phyloP scores from a whole-genome alignment of 2,888 invertebrate species.

The Pherbina coryleti region DNA sequence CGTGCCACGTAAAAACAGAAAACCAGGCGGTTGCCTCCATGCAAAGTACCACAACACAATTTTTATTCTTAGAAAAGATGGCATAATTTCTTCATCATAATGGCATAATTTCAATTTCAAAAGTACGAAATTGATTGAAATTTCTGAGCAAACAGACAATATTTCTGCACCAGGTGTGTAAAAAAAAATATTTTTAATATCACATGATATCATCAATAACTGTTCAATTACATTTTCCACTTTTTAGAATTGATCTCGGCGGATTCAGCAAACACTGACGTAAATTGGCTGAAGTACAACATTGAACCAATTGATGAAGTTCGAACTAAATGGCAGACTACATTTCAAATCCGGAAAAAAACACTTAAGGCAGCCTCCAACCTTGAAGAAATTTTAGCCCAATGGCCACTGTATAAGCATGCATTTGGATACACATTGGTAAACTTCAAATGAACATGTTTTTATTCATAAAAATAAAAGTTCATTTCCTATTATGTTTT shows the following conservation, averaged over 20 bases:
- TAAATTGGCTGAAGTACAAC: not conserved
- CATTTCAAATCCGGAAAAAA: not conserved
- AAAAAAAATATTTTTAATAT: not conserved
- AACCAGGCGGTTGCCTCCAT: not conserved
- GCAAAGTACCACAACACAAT: slow-evolving; percentile 5
- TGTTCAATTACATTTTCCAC: not conserved
- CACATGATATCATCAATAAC: not conserved
- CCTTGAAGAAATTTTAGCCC: not conserved
- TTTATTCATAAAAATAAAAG: not conserved
- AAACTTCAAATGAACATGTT: not conserved
- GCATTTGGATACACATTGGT: not conserved
- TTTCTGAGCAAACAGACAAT: too few relatives aligned
- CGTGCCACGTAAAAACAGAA: not conserved
- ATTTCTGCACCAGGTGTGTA: too few relatives aligned
- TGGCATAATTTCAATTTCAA: too few relatives aligned
- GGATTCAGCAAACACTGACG: too few relatives aligned
- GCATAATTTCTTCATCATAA: not conserved
- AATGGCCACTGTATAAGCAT: not conserved
- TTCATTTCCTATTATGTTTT: not conserved
- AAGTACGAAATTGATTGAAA: too few relatives aligned
- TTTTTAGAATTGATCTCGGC: not conserved
- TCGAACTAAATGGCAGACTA: not conserved
- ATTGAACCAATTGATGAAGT: slow-evolving; percentile 1
- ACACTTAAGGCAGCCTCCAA: not conserved
- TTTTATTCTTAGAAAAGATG: slow-evolving; percentile 10